Evolutionary conservation across 2,888 invertebrate species (phyloP), one percentile per base, ranked within the genome.

Genomic region (Endotricha flammealis): DNA sequence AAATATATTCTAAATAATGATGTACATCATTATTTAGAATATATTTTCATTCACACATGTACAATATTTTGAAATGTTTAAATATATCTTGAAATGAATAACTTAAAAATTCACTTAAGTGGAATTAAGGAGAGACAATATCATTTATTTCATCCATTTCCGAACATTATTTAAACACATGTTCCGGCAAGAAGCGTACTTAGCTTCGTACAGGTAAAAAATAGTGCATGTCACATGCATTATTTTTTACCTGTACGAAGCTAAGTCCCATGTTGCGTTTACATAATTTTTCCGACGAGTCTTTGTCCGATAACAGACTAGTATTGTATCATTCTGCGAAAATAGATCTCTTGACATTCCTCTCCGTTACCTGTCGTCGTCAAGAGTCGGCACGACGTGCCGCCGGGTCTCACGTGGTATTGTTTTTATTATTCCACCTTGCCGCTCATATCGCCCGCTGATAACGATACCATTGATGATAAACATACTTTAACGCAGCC

Each of bases 261-360:
- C 16, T 17, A 35, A 35, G 36, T 42, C 36, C 34, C 38, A 32
- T 30, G 27, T 13, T 24, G 28, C 41, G 42, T 48, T 44, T 44
- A 42, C 42, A 43, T 31, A 41, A 41, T 38, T 61, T 59, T 52
- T 57, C 53, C 46, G 48, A 42, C 35, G 54, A 64, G 79, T 74
- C 75, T 80, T 78, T 81, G 82, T 59, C 78, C 79, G 82, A 85
- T 83, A 83, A 80, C 64, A 68, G 60, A 69, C 53, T 58, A 48
- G 47, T 64, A 68, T 67, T 69, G 63, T 74, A 77, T 74, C 77
- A 70, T 61, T 54, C 58, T 51, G 64, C 68, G 43, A 71, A 80
- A 81, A 79, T 75, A 81, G 66, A 58, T 63, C 68, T 66, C 66
- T 72, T 67, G 63, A 71, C 59, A 69, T 67, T 67, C 63, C 62